Evolutionary conservation across 2,888 invertebrate species (phyloP), one percentile per base, ranked within the genome.

Genomic region (Rhorus exstirpatorius): DNA sequence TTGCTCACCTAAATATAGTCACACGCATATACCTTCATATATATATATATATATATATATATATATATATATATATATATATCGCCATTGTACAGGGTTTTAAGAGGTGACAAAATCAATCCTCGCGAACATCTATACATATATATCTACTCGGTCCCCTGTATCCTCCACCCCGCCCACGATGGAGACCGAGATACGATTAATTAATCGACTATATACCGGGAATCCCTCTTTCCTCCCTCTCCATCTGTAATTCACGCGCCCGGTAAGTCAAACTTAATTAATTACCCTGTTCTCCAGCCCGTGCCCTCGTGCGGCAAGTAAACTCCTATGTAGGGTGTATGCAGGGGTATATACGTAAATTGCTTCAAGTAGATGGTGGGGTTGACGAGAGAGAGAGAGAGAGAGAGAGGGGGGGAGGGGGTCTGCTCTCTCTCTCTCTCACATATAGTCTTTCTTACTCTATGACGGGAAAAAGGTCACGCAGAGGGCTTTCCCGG

Each of bases 181-280:
- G 70, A 68, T 49, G 74, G 77, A 77, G 86, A 88, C 85, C 87
- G 88, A 90, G 87, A 90, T 91, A 88, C 91, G 87, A 91, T 92
- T 91, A 92, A 92, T 92, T 92, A 92, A 92, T 91, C 88, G 90
- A 89, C 89, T 87, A 82, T 85, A 53, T 78, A 53, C 80, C 65
- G 67, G 46, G 63, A 72, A 81, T 79, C 61, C 71, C 72, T 63
- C 60, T 51, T 51, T 72, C 71, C 72, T 65, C 38, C 21, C 65
- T 8, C 41, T 41, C 38, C 87, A 88, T 86, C 87, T 85, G 90
- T 90, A 90, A 92, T 92, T 92, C 91, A 89, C 89, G 91, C 80
- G 83, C 79, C 41, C 89, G 89, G 88, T 88, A 89, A 92, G 91
- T 91, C 90, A 91, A 92, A 92, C 90, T 88, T 90, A 91, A 92